phyloP scores from a whole-genome alignment of 2,113 vertebrate genomes.

The Oxyura jamaicensis region DNA sequence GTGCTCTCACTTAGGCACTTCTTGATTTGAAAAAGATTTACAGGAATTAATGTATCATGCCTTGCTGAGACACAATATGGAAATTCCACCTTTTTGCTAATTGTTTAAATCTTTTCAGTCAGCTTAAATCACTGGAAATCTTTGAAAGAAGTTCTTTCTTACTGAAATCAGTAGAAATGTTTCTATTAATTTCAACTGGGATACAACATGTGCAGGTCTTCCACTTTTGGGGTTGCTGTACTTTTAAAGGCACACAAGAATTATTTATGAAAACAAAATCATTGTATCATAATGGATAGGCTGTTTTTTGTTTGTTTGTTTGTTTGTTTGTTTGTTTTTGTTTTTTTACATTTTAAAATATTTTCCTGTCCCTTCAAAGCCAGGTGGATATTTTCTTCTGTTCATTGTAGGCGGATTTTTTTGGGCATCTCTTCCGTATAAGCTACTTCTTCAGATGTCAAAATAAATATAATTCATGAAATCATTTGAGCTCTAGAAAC shows the following conservation, averaged over 20 bases:
- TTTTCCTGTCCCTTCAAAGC: background rate
- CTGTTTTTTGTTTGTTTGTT: too few species aligned
- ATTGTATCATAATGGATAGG: background rate
- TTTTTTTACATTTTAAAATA: background rate
- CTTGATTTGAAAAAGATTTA: background rate
- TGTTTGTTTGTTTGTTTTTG: too few species aligned
- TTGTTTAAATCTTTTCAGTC: background rate
- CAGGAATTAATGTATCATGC: background rate
- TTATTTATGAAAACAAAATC: background rate
- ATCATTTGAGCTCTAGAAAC: background rate
- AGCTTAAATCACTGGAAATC: background rate
- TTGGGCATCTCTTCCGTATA: background rate
- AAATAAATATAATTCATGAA: conserved; percentile 30
- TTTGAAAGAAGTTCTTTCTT: background rate
- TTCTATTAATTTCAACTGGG: background rate
- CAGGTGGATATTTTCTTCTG: background rate
- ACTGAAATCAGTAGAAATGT: background rate
- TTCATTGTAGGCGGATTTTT: background rate
- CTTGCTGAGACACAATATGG: background rate
- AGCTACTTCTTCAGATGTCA: background rate
- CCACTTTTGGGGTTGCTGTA: background rate
- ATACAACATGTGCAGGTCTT: background rate
- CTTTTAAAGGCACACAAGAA: background rate
- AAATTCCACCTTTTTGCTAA: background rate
- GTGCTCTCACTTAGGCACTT: background rate